Conservation (phyloP, 2,888 invertebrate genomes). For the Leptothorax acervorum region DNA sequence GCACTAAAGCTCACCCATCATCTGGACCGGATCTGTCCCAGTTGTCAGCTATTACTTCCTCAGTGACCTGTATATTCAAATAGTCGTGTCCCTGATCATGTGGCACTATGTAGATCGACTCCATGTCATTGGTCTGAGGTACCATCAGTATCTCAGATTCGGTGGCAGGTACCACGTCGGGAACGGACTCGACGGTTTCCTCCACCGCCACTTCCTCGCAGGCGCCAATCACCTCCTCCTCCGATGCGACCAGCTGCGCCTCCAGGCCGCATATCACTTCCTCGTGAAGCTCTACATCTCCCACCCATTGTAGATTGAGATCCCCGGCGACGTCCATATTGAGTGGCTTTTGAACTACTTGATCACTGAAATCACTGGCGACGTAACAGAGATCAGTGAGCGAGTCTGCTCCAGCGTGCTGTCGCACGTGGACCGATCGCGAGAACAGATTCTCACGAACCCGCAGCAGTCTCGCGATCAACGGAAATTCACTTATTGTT, state of each 20-base stretch:
- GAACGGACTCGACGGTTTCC: conserved; percentile 81
- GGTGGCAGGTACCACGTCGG: conserved; percentile 68
- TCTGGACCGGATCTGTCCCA: conserved; percentile 92
- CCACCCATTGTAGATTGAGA: conserved; percentile 83
- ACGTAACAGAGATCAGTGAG: conserved; percentile 48
- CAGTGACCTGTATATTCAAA: conserved; percentile 89
- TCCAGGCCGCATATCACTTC: conserved; percentile 87
- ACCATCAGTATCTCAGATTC: conserved; percentile 83
- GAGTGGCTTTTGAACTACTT: conserved; percentile 70
- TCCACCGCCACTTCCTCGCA: conserved; percentile 86
- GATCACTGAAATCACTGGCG: conserved; percentile 79
- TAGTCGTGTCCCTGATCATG: conserved; percentile 85
- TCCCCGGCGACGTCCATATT: conserved; percentile 83
- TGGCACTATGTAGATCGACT: conserved; percentile 86
- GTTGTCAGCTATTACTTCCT: conserved; percentile 93
- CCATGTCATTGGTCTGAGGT: conserved; percentile 84
- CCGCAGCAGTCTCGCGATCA: neutral
- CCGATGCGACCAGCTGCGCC: conserved; percentile 84
- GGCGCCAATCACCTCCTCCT: conserved; percentile 84
- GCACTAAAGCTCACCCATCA: conserved; percentile 87
- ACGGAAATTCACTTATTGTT: neutral
- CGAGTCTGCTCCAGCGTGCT: no score
- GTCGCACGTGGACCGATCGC: neutral
- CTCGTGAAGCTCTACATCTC: conserved; percentile 84
- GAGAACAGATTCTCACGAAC: neutral